Base-by-base conservation (phyloP, 2,888 invertebrate genomes). In the Thera obeliscata region DNA sequence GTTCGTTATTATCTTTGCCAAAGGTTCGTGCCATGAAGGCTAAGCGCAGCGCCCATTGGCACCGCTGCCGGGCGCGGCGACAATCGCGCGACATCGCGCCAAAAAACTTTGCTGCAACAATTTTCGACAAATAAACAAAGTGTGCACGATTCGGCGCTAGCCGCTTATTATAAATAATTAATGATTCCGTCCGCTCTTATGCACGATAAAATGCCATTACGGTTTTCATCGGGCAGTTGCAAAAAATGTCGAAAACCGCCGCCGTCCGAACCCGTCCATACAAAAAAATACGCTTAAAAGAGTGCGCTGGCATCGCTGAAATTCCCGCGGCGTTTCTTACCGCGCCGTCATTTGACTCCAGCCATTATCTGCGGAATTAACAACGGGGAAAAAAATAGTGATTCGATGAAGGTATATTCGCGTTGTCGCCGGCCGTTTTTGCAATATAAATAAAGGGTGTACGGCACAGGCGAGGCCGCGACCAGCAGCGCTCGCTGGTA, bases 161-260 rank as follows among this genome's bases (percentile, higher is more conserved):
- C 83, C 86, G 87, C 89, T 91, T 93, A 92, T 92, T 93, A 93
- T 93, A 93, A 93, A 93, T 93, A 92, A 93, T 93, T 93, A 93
- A 93, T 93, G 93, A 93, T 91, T 91, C 88, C 87, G 82, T 80
- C 87, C 83, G 86, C 91, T 90, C 88, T 91, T 92, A 93, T 92
- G 92, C 91, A 92, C 91, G 89, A 92, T 91, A 92, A 93, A 92
- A 93, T 93, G 93, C 93, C 91, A 92, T 93, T 93, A 93, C 89
- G 91, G 92, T 93, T 93, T 93, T 93, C 92, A 91, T 91, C 87
- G 87, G 84, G 83, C 84, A 80, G 86, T 81, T 82, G 86, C 86
- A 92, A 93, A 93, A 93, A 91, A 90, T 82, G 75, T 81, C 86
- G 87, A 87, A 87, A 89, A 84, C 86, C 78, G 88, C 86, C 87